Conservation (phyloP, 2,113 vertebrate genomes). For the Dicerorhinus sumatrensis region DNA sequence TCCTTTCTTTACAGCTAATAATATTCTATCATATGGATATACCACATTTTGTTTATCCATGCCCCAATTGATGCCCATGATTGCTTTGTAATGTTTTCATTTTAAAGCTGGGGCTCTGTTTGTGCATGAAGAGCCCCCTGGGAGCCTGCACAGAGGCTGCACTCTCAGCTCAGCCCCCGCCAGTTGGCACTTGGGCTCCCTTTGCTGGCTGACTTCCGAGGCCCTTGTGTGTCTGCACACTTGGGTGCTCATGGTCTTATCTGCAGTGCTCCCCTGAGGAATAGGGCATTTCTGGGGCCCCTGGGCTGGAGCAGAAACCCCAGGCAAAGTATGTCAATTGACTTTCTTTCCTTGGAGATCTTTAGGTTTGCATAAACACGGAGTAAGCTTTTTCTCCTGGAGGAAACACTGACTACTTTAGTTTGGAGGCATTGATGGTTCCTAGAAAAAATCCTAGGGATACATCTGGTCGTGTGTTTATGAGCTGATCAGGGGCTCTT, state of each 20-base stretch:
- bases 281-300: not conserved
- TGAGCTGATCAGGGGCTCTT: not conserved
- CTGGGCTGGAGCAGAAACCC: not conserved
- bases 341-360: not conserved
- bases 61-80: not conserved
- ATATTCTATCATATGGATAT: not conserved
- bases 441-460: not conserved
- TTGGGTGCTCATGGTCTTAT: not conserved
- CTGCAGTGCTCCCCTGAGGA: not conserved
- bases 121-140: not conserved
- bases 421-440: not conserved
- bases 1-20: not conserved
- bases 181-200: too few relatives aligned
- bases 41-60: not conserved
- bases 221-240: not conserved
- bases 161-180: not conserved
- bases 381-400: not conserved
- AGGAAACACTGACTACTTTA: not conserved
- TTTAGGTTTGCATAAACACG: not conserved
- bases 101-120: not conserved
- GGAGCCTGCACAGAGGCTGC: rapidly evolving
- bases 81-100: not conserved
- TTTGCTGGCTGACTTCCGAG: not conserved
- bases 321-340: not conserved
- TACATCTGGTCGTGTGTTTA: not conserved